A percentile compares a stretch with the other conserved stretches of the same genome.
phyloP scores from a whole-genome alignment of 2,113 vertebrate species.

The Pycnonotus jocosus region DNA sequence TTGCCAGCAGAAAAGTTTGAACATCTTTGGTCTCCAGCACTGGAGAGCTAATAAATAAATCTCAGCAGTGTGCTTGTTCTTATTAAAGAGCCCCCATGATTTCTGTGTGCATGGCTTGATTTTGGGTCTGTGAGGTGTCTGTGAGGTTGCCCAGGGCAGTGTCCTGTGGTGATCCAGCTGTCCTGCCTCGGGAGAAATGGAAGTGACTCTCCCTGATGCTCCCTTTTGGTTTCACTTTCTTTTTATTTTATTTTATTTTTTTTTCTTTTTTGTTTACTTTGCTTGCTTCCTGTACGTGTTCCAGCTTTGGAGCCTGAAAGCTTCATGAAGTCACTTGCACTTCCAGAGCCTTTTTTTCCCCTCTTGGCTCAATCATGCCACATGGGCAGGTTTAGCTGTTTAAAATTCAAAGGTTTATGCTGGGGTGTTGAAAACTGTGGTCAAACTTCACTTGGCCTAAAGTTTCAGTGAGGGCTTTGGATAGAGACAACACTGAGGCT shows the following conservation, averaged over 20 bases:
- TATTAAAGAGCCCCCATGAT: background rate
- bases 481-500: background rate
- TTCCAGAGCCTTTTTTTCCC: background rate
- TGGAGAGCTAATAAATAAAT: background rate
- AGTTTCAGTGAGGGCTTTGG: background rate
- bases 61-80: background rate
- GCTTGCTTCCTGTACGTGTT: background rate
- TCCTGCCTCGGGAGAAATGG: accelerated
- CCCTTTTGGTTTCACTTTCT: background rate
- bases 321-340: background rate
- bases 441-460: background rate
- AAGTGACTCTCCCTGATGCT: accelerated
- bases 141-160: background rate
- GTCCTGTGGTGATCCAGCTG: accelerated
- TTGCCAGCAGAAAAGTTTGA: background rate
- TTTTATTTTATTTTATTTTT: background rate
- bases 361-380: accelerated
- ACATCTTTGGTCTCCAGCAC: background rate
- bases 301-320: background rate
- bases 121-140: accelerated
- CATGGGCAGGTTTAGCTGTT: background rate
- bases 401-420: background rate
- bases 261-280: background rate
- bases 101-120: background rate
- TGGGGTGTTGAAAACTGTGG: background rate